Conservation (phyloP, 2,888 invertebrate genomes). For the Caenorhabditis wallacei region DNA sequence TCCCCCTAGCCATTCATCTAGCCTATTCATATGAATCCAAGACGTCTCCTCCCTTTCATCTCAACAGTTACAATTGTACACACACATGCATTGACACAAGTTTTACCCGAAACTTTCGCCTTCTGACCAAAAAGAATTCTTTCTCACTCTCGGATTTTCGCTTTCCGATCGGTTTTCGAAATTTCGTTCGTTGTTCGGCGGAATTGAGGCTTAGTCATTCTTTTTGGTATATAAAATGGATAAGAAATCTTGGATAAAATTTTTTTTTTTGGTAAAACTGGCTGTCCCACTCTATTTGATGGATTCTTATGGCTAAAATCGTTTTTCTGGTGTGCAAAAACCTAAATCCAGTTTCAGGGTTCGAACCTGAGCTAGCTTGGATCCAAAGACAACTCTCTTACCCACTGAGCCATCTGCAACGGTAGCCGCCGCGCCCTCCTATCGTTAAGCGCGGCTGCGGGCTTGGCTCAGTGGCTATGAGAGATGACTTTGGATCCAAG, state of each 20-base stretch:
- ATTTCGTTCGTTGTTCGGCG: background rate
- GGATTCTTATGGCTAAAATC: background rate
- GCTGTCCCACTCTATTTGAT: no score
- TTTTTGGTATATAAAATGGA: background rate
- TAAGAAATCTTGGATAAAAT: no score
- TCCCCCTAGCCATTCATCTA: slow-evolving; percentile 2
- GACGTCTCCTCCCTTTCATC: background rate
- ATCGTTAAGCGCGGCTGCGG: no score
- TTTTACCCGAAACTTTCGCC: slow-evolving; percentile 57
- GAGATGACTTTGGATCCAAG: background rate
- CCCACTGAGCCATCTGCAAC: background rate
- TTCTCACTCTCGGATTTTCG: slow-evolving; percentile 52
- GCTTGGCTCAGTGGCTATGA: slow-evolving; percentile 2
- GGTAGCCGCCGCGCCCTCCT: background rate
- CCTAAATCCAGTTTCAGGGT: background rate
- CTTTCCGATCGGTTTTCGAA: slow-evolving; percentile 16
- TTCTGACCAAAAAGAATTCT: slow-evolving; percentile 26
- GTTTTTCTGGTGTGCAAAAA: background rate
- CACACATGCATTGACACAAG: no score
- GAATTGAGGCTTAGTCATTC: background rate
- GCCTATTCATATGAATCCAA: slow-evolving; percentile 8
- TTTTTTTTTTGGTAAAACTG: no score
- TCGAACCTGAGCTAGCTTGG: background rate
- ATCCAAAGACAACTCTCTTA: background rate
- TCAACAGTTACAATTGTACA: slow-evolving; percentile 44